Percentiles rank a stretch among this genome's conserved stretches.
Conservation (phyloP, 1,140 invertebrate species). For the Ericerus pela region DNA sequence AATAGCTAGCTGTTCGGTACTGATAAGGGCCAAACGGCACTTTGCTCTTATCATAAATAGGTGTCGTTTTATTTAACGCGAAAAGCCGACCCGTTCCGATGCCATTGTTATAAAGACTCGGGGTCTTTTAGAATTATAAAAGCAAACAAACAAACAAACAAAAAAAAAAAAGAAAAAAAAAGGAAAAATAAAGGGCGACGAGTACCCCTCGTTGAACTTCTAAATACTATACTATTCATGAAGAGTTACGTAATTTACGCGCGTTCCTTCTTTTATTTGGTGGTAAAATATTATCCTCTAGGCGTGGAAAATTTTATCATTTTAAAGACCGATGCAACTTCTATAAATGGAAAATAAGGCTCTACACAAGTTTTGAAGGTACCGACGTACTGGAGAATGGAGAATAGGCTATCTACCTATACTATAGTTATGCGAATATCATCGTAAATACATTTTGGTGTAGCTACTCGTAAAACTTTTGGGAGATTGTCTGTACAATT, state of each 20-base stretch:
- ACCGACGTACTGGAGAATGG: too few species aligned
- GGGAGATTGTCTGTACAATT: too few species aligned
- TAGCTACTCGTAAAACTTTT: too few species aligned
- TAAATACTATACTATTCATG: constrained; percentile 11
- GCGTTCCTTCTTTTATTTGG: constrained; percentile 3
- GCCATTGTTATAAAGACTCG: constrained; percentile 3
- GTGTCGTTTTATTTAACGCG: constrained; percentile 9
- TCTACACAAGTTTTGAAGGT: too few species aligned
- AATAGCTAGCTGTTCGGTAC: constrained; percentile 1
- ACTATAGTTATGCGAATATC: too few species aligned
- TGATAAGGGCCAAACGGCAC: not conserved
- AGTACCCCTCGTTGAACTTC: not conserved
- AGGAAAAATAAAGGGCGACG: not conserved
- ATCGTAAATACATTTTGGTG: too few species aligned
- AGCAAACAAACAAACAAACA: too few species aligned
- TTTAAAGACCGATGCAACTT: constrained; percentile 1
- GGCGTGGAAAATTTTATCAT: constrained; percentile 4
- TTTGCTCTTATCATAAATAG: constrained; percentile 9
- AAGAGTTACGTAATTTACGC: constrained; percentile 9
- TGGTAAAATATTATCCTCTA: constrained; percentile 6
- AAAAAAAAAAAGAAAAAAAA: too few species aligned
- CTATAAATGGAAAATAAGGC: too few species aligned
- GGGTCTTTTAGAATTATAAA: constrained; percentile 11
- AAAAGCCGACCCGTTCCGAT: constrained; percentile 2
- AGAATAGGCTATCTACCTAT: too few species aligned